Evolutionary conservation across 2,797 vertebrate genomes (phyloP).

Genomic region (Mastacembelus armatus): DNA sequence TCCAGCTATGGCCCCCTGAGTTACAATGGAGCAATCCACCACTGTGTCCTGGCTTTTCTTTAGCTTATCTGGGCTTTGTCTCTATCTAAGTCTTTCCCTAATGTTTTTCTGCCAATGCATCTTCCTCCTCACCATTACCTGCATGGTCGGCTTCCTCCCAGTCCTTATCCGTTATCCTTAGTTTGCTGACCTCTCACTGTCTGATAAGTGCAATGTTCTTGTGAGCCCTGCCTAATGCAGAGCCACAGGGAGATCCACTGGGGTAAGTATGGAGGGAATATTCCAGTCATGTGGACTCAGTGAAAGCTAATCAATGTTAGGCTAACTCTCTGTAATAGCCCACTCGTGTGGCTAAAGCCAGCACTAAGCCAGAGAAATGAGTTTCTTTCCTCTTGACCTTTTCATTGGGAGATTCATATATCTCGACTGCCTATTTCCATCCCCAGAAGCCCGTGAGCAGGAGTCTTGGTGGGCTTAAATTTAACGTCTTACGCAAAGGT

Average conservation of each 20-base stretch:
- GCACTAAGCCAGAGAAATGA: constrained; percentile 61
- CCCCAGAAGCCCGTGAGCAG: background rate
- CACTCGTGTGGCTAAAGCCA: constrained; percentile 52
- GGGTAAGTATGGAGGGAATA: constrained; percentile 42
- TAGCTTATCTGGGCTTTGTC: constrained; percentile 52
- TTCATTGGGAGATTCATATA: constrained; percentile 34
- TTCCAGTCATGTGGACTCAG: constrained; percentile 64
- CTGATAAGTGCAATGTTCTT: constrained; percentile 57
- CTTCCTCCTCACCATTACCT: constrained; percentile 58
- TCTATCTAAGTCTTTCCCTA: constrained; percentile 55
- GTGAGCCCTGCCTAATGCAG: constrained; percentile 34
- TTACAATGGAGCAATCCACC: constrained; percentile 35
- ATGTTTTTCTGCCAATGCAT: constrained; percentile 60
- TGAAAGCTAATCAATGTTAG: constrained; percentile 76
- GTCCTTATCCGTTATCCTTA: constrained; percentile 59
- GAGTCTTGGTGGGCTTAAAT: constrained; percentile 7
- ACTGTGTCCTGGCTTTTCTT: constrained; percentile 39
- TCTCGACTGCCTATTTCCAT: constrained; percentile 21
- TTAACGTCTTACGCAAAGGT: background rate
- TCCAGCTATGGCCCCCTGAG: background rate
- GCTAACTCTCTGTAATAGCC: constrained; percentile 63
- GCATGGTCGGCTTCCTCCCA: constrained; percentile 51
- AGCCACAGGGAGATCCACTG: constrained; percentile 27
- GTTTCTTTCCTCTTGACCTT: constrained; percentile 64
- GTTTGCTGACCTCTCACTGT: constrained; percentile 66